Percentiles rank a stretch among this genome's conserved stretches.
Conservation (phyloP, 2,797 vertebrate species). For the Todus mexicanus region DNA sequence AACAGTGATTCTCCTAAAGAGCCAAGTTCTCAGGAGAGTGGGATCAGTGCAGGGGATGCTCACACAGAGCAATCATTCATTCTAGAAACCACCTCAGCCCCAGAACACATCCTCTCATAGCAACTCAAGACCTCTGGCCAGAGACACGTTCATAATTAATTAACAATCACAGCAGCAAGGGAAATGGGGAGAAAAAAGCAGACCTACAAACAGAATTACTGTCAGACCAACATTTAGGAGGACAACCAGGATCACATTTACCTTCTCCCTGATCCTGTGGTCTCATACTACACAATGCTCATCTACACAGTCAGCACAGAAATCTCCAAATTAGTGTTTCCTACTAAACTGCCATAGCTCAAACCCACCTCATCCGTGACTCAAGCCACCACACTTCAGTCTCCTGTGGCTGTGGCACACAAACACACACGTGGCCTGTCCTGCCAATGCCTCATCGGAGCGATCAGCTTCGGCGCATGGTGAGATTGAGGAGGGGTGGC, state of each 20-base stretch:
- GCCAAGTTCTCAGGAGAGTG: not conserved
- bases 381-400: not conserved
- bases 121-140: not conserved
- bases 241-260: not conserved
- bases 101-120: not conserved
- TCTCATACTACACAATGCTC: not conserved
- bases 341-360: not conserved
- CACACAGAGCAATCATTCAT: not conserved
- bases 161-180: not conserved
- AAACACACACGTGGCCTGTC: not conserved
- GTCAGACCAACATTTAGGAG: not conserved
- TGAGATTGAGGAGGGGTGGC: not conserved
- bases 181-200: not conserved
- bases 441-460: not conserved
- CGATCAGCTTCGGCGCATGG: not conserved
- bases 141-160: not conserved
- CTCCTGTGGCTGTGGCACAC: not conserved
- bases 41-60: not conserved
- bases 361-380: not conserved
- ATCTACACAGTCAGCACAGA: not conserved
- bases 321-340: not conserved
- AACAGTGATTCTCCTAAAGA: not conserved
- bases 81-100: not conserved
- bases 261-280: not conserved
- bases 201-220: not conserved